Conservation (phyloP, 2,113 vertebrate species). For the Hystrix brachyura region DNA sequence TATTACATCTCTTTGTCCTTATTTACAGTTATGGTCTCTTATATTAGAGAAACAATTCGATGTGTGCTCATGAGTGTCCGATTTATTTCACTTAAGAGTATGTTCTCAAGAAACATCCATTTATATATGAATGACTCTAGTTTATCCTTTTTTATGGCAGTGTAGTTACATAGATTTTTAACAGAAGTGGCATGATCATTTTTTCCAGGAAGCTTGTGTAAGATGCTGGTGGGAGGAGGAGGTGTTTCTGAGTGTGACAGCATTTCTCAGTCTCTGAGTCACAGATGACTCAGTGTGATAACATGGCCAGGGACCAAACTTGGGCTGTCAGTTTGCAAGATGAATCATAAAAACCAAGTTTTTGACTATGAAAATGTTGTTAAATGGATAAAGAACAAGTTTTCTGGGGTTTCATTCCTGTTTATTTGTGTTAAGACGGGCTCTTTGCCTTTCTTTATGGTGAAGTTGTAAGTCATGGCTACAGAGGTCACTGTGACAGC, state of each 20-base stretch:
- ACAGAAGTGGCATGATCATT: neutral
- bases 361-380: constrained; percentile 52
- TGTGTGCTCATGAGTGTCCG: too few relatives aligned
- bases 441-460: neutral
- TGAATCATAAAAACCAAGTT: constrained; percentile 21
- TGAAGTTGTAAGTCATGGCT: neutral
- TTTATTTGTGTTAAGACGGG: neutral
- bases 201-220: neutral
- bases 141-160: too few relatives aligned
- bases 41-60: too few relatives aligned
- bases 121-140: too few relatives aligned
- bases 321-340: constrained; percentile 35
- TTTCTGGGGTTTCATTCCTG: neutral
- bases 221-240: constrained; percentile 37
- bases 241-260: neutral
- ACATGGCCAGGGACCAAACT: neutral
- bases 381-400: neutral
- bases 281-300: constrained; percentile 65
- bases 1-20: too few relatives aligned
- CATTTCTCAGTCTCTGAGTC: constrained; percentile 36
- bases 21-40: too few relatives aligned
- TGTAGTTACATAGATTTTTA: neutral
- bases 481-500: neutral
- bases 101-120: too few relatives aligned
- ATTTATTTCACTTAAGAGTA: too few relatives aligned